phyloP scores from a whole-genome alignment of 2,888 invertebrate genomes.

The Tryphoninae sp. region DNA sequence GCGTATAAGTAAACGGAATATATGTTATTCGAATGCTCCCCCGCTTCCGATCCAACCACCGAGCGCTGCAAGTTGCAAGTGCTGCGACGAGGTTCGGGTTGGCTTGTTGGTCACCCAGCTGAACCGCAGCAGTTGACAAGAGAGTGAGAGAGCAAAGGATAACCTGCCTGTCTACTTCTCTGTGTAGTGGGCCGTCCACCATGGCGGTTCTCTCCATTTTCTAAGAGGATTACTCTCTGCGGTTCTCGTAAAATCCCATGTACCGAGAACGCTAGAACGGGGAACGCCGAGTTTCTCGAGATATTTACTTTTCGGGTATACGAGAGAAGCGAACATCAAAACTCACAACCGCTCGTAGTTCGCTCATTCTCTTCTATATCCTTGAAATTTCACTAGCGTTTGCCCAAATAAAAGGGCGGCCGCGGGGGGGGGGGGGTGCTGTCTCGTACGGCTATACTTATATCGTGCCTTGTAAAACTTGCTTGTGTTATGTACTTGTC shows the following conservation, averaged over 20 bases:
- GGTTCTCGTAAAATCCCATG: slow-evolving; percentile 72
- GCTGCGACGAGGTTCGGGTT: slow-evolving; percentile 45
- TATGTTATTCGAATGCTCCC: slow-evolving; percentile 27
- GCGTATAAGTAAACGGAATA: slow-evolving; percentile 40
- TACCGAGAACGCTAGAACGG: slow-evolving; percentile 69
- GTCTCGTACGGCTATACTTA: slow-evolving; percentile 21
- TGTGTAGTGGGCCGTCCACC: slow-evolving; percentile 56
- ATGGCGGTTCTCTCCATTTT: slow-evolving; percentile 66
- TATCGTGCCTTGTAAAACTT: slow-evolving; percentile 11
- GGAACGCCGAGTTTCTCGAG: slow-evolving; percentile 23
- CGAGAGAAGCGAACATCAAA: slow-evolving; percentile 49
- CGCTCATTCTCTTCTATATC: slow-evolving; percentile 18
- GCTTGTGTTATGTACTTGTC: neutral
- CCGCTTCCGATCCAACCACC: slow-evolving; percentile 41
- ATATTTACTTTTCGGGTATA: slow-evolving; percentile 57
- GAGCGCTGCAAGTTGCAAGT: slow-evolving; percentile 34
- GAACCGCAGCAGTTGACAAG: slow-evolving; percentile 27
- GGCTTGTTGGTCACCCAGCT: slow-evolving; percentile 61
- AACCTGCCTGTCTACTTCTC: slow-evolving; percentile 49
- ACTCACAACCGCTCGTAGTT: slow-evolving; percentile 47
- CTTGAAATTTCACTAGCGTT: slow-evolving; percentile 20
- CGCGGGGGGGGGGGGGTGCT: slow-evolving; percentile 38
- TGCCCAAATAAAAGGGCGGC: slow-evolving; percentile 19
- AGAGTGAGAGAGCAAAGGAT: slow-evolving; percentile 29
- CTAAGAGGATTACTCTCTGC: slow-evolving; percentile 76